phyloP scores from a whole-genome alignment of 2,113 vertebrate genomes.

The Hippolais icterina region DNA sequence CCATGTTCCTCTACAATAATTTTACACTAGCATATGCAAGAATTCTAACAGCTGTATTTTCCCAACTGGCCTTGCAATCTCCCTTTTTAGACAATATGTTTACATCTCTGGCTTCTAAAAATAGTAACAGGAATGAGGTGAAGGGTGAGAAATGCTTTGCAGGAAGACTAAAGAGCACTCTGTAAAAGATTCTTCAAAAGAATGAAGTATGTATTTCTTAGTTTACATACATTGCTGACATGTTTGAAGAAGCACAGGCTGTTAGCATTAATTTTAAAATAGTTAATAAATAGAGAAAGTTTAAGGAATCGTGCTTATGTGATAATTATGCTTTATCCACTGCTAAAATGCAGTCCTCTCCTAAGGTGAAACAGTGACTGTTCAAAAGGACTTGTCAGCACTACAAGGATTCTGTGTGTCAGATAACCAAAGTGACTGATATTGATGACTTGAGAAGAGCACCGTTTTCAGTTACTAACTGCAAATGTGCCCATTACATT shows the following conservation, averaged over 20 bases:
- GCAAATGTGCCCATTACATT: not conserved
- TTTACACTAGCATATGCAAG: not conserved
- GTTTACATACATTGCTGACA: not conserved
- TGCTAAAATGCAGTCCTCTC: not conserved
- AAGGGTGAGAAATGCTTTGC: not conserved
- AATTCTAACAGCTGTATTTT: not conserved
- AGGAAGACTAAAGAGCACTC: not conserved
- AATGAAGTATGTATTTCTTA: not conserved
- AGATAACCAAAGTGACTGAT: not conserved
- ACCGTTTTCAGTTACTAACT: not conserved
- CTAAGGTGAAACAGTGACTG: not conserved
- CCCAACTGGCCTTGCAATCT: not conserved
- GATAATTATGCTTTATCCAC: not conserved
- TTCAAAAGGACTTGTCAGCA: not conserved
- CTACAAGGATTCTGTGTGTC: not conserved
- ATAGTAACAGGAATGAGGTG: not conserved
- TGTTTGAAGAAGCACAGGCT: not conserved
- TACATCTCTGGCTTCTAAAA: not conserved
- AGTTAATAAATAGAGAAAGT: not conserved
- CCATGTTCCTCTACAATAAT: not conserved
- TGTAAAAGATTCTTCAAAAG: not conserved
- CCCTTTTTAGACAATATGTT: not conserved
- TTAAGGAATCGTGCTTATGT: not conserved
- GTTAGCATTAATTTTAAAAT: not conserved
- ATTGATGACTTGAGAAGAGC: not conserved